Evolutionary conservation across 2,888 invertebrate species (phyloP), one percentile per base, ranked within the genome.

Genomic region (Drosophila merina): DNA sequence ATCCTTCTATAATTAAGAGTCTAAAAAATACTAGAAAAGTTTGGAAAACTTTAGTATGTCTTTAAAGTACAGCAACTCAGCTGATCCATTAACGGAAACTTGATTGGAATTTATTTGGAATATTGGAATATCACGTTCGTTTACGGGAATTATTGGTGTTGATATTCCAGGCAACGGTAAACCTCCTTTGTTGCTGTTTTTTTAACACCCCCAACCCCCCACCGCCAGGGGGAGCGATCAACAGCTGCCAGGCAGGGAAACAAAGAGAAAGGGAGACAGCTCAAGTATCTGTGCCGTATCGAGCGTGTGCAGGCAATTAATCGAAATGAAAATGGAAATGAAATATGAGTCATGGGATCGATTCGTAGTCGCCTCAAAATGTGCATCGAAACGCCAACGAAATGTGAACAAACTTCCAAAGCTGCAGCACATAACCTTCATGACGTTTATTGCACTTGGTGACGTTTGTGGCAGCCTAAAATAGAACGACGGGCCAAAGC

Each of bases 361-460:
- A 62, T 62, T 20, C 20, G 20, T 20, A 20, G 20, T 20, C 20
- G 20, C 20, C 57, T 45, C 47, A 9, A 62, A 62, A 64, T 63
- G 63, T 63, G 63, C 63, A 64, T 59, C 55, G 51, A 52, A 45
- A 20, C 49, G 20, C 33, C 10, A 9, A 30, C 30, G 51, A 45
- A 63, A 63, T 72, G 72, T 71, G 67, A 74, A 70, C 57, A 74
- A 60, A 70, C 57, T 64, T 56, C 42, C 57, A 69, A 62, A 68
- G 47, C 68, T 48, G 76, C 72, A 56, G 68, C 73, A 20, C 20
- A 74, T 89, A 89, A 89, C 90, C 89, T 89, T 89, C 90, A 88
- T 89, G 90, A 89, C 89, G 90, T 89, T 89, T 89, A 89, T 89
- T 89, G 89, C 89, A 89, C 88, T 89, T 88, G 64, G 64, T 88